phyloP scores from a whole-genome alignment of 2,113 vertebrate genomes.

The Anarhynchus alexandrinus region DNA sequence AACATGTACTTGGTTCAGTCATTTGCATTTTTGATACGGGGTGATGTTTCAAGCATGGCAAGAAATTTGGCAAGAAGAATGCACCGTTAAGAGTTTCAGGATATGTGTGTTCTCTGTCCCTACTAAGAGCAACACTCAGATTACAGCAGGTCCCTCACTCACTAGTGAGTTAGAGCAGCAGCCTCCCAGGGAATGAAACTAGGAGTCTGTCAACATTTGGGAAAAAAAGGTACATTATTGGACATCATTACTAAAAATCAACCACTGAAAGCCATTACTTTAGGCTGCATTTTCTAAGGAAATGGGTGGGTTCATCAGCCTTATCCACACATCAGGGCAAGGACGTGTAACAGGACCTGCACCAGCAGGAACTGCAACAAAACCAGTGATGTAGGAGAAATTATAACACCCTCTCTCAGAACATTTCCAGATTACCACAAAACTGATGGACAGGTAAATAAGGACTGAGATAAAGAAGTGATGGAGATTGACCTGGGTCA shows the following conservation, averaged over 20 bases:
- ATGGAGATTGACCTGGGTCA: not conserved
- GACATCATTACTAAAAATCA: not conserved
- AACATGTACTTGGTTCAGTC: not conserved
- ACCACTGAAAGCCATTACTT: conserved; percentile 16
- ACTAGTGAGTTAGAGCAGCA: not conserved
- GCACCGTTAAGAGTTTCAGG: too few species aligned
- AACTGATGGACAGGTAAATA: not conserved
- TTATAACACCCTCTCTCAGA: not conserved
- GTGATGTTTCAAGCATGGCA: not conserved
- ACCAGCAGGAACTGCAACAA: not conserved
- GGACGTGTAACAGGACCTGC: not conserved
- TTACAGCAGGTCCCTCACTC: not conserved
- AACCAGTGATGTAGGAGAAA: not conserved
- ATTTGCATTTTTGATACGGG: not conserved
- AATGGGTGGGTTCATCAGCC: not conserved
- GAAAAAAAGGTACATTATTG: not conserved
- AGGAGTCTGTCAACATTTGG: not conserved
- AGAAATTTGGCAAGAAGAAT: not conserved
- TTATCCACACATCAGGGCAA: not conserved
- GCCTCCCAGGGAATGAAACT: not conserved
- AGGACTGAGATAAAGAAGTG: not conserved
- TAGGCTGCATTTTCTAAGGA: conserved; percentile 38
- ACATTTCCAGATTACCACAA: not conserved
- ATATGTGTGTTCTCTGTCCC: not conserved
- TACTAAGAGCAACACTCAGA: not conserved